A percentile compares a stretch with the other conserved stretches of the same genome.
These are phyloP conservation scores for Metridium senile DNA, from an alignment of 92 coral and sea anemone species.

Conservation along the genomic window DNA sequence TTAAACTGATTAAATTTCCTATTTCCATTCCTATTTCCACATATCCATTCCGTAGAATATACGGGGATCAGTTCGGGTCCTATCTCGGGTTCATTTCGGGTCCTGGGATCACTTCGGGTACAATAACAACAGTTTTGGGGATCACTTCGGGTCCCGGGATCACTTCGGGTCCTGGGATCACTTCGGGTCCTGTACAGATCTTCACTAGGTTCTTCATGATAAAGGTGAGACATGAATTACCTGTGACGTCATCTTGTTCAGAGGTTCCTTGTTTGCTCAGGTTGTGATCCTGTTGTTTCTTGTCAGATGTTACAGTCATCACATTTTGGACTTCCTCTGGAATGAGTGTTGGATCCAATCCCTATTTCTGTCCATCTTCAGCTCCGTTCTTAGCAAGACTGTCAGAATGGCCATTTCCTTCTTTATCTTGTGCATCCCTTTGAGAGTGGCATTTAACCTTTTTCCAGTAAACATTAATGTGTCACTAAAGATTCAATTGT, in stretches of 20 bases:
- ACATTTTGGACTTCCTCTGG: neutral
- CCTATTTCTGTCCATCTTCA: slow-evolving; percentile 11
- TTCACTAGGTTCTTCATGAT: slow-evolving; percentile 23
- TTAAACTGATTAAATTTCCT: too few relatives aligned
- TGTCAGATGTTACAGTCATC: neutral
- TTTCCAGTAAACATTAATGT: slow-evolving; percentile 22
- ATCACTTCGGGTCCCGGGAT: too few relatives aligned
- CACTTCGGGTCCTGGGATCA: too few relatives aligned
- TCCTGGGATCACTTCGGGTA: too few relatives aligned
- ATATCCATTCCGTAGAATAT: too few relatives aligned
- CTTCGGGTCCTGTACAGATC: too few relatives aligned
- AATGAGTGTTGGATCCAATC: slow-evolving; percentile 6
- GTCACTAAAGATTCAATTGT: slow-evolving; percentile 11
- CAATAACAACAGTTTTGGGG: too few relatives aligned
- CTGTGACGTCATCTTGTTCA: neutral
- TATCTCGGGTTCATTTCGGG: too few relatives aligned
- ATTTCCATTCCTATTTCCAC: too few relatives aligned
- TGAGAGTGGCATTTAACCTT: slow-evolving; percentile 23
- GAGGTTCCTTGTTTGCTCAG: too few relatives aligned
- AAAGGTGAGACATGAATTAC: neutral
- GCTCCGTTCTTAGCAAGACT: slow-evolving; percentile 16
- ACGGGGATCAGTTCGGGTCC: too few relatives aligned
- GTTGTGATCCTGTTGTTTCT: too few relatives aligned
- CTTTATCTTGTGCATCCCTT: slow-evolving; percentile 7
- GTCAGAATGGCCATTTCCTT: slow-evolving; percentile 11